These are phyloP conservation scores for Atethmia centrago DNA, from an alignment of 2,888 invertebrate genomes.

Conservation along the genomic window DNA sequence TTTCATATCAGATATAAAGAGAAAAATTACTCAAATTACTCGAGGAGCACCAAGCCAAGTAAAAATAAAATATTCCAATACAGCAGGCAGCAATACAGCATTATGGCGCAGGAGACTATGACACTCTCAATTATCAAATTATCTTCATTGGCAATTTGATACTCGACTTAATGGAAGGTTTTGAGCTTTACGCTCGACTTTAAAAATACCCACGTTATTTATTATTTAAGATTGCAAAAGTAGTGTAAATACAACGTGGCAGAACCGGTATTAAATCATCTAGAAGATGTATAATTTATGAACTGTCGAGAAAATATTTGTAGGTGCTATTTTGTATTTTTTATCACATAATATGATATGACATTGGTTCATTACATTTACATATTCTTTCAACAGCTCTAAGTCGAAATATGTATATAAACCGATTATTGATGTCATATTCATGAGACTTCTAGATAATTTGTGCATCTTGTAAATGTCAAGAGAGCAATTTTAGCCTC, in stretches of 20 bases:
- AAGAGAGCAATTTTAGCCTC: constrained; percentile 66
- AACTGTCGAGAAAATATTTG: constrained; percentile 67
- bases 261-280: constrained; percentile 81
- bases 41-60: constrained; percentile 34
- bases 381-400: constrained; percentile 73
- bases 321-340: constrained; percentile 73
- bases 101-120: constrained; percentile 69
- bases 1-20: constrained; percentile 56
- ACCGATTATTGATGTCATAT: constrained; percentile 74
- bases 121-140: constrained; percentile 87
- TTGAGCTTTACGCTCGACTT: constrained; percentile 76
- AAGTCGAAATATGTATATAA: constrained; percentile 69
- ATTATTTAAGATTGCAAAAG: constrained; percentile 78
- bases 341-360: constrained; percentile 66
- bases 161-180: constrained; percentile 82
- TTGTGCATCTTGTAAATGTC: constrained; percentile 69
- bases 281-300: constrained; percentile 76
- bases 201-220: constrained; percentile 83
- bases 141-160: constrained; percentile 83
- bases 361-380: constrained; percentile 71
- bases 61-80: constrained; percentile 55
- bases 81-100: constrained; percentile 72
- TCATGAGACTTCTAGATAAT: constrained; percentile 70
- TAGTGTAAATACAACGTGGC: constrained; percentile 82
- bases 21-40: constrained; percentile 59